phyloP scores from a whole-genome alignment of 2,113 vertebrate genomes.

The Taxidea taxus region DNA sequence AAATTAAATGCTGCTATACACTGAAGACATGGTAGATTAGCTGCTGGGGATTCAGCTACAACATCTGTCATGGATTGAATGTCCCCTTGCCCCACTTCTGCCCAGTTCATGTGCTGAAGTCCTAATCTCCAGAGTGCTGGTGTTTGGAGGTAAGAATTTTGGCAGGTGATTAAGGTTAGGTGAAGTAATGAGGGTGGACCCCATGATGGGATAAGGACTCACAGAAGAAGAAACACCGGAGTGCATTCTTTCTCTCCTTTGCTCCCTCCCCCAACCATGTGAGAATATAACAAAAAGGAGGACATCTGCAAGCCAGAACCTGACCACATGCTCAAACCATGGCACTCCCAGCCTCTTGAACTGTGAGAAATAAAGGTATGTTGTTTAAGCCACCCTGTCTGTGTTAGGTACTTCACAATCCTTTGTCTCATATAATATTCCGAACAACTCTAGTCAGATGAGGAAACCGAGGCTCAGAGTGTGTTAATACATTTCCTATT shows the following conservation, averaged over 20 bases:
- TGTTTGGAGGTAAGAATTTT: not conserved
- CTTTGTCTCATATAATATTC: not conserved
- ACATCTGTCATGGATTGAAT: not conserved
- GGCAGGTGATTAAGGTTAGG: not conserved
- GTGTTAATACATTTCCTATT: not conserved
- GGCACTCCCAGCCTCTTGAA: not conserved
- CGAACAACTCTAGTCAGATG: not conserved
- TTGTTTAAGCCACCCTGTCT: not conserved
- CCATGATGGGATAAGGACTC: not conserved
- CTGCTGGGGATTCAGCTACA: not conserved
- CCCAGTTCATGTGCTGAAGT: not conserved
- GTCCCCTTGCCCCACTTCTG: not conserved
- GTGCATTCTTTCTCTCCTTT: not conserved
- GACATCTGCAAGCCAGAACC: not conserved
- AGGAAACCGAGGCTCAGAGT: not conserved
- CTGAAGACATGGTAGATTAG: not conserved
- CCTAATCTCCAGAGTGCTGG: not conserved
- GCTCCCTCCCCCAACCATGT: not conserved
- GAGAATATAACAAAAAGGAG: not conserved
- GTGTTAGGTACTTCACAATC: not conserved
- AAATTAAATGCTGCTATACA: not conserved
- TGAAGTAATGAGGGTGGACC: not conserved
- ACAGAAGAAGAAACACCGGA: not conserved
- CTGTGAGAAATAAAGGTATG: not conserved
- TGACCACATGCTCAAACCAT: not conserved